Evolutionary conservation across 2,797 vertebrate species (phyloP), one percentile per base, ranked within the genome.

Genomic region (Aldrovandia affinis): DNA sequence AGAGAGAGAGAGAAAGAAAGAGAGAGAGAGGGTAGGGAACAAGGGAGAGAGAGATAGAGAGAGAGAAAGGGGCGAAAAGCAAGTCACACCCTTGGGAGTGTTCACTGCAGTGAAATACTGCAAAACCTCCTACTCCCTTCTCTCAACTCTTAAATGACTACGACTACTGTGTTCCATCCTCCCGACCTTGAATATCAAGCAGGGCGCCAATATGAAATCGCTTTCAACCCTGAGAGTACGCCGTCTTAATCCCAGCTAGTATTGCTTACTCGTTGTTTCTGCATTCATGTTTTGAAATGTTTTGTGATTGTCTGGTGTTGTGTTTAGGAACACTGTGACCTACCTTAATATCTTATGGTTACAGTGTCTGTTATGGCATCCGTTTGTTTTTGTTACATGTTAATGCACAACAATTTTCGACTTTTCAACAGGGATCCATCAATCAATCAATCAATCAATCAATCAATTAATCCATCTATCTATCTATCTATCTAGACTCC

Each of bases 1-100:
- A n/a, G n/a, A n/a, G n/a, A n/a, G n/a, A n/a, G n/a, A n/a, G n/a
- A n/a, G n/a, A n/a, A n/a, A n/a, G n/a, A n/a, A n/a, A n/a, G n/a
- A n/a, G n/a, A n/a, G n/a, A n/a, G n/a, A n/a, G n/a, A n/a, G n/a
- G n/a, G n/a, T n/a, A 82, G 63, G 14, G 59, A 39, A 57, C 4
- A 44, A 65, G 36, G 85, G 81, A 70, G 81, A 85, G 57, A 86
- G 59, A 89, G 50, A 88, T 54, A 87, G 42, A 22, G n/a, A 44
- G 61, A 82, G 81, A 52, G 63, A 50, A 18, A 25, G 36, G 59
- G 30, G 22, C 47, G 20, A 30, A n/a, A 44, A 47, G 7, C 33
- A 15, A 81, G 68, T 68, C 63, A 33, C 30, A 68, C 30, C 28
- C 63, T 68, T 10, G 12, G 36, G 15, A 73, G 4, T 39, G 15